Evolutionary conservation across 2,888 invertebrate genomes (phyloP).

Genomic region (Apodemia hepburni): DNA sequence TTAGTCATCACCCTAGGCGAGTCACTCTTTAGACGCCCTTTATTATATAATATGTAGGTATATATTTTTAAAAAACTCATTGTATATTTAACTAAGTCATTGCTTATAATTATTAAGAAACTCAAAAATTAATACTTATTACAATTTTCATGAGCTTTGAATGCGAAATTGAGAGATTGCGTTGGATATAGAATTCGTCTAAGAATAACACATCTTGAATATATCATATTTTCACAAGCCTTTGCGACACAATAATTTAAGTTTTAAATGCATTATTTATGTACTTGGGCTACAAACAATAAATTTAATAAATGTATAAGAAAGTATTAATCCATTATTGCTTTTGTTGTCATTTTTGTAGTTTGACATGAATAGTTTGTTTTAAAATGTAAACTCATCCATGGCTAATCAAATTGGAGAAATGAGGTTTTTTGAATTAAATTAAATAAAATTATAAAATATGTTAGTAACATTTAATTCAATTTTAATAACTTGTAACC

Average conservation of each 20-base stretch:
- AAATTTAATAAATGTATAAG: conserved; percentile 4
- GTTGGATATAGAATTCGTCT: conserved; percentile 35
- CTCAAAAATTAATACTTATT: background rate
- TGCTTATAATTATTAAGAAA: background rate
- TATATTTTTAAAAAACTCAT: no score
- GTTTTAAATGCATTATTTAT: conserved; percentile 15
- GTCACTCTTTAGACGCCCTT: no score
- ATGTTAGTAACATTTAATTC: no score
- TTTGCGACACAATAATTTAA: conserved; percentile 35
- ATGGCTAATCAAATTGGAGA: background rate
- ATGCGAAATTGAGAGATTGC: conserved; percentile 4
- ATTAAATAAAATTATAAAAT: no score
- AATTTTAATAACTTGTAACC: no score
- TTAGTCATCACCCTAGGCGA: no score
- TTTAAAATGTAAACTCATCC: background rate
- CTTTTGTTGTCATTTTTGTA: conserved; percentile 1
- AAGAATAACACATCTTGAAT: conserved; percentile 44
- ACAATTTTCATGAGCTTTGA: background rate
- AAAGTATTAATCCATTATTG: background rate
- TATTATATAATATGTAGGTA: no score
- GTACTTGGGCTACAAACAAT: background rate
- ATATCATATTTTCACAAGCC: conserved; percentile 55
- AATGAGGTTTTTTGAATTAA: background rate
- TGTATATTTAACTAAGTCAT: no score
- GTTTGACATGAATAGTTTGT: background rate